phyloP scores from a whole-genome alignment of 2,113 vertebrate species.

The Antennarius striatus region DNA sequence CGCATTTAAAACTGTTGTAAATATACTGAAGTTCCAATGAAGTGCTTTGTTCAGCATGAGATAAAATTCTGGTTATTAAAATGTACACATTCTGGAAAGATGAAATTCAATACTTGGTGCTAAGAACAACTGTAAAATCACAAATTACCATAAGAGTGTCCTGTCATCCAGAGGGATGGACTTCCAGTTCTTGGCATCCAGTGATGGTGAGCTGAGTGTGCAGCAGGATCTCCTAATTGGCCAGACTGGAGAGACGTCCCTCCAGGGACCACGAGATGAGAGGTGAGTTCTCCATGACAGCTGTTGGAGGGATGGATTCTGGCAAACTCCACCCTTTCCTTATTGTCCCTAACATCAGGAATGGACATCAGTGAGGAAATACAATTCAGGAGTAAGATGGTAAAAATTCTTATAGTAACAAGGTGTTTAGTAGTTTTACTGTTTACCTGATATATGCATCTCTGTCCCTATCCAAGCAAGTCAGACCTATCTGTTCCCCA shows the following conservation, averaged over 20 bases:
- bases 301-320: conserved; percentile 89
- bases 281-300: conserved; percentile 90
- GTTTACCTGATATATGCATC: conserved; percentile 90
- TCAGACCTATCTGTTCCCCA: conserved; percentile 88
- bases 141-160: conserved; percentile 88
- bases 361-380: conserved; percentile 14
- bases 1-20: background rate
- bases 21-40: background rate
- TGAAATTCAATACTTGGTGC: too few relatives aligned
- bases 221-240: conserved; percentile 86
- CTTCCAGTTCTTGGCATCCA: conserved; percentile 96
- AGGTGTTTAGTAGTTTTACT: background rate
- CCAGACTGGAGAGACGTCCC: conserved; percentile 87
- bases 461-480: conserved; percentile 81
- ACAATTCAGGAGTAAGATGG: background rate
- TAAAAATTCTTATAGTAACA: background rate
- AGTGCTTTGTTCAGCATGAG: background rate
- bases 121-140: too few relatives aligned
- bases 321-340: conserved; percentile 92
- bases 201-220: conserved; percentile 89
- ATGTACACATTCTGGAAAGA: background rate
- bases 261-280: conserved; percentile 90
- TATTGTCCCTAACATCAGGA: conserved; percentile 85
- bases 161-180: conserved; percentile 96
- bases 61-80: conserved; percentile 2